phyloP scores from a whole-genome alignment of 2,113 vertebrate species.

The Anoura caudifer region DNA sequence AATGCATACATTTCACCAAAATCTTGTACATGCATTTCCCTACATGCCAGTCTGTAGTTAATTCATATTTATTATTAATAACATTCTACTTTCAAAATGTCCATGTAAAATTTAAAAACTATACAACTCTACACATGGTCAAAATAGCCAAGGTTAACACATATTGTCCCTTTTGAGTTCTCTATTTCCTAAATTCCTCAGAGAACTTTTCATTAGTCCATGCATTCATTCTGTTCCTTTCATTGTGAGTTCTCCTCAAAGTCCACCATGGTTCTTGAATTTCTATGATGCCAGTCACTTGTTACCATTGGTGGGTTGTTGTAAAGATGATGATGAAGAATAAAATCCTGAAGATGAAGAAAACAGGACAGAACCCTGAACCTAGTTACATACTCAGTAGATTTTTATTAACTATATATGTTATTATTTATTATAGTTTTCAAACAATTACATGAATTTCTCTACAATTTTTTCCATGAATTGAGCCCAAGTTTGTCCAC shows the following conservation, averaged over 20 bases:
- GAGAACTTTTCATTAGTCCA: not conserved
- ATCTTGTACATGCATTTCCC: not conserved
- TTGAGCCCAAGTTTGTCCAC: not conserved
- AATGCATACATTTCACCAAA: not conserved
- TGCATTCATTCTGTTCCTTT: not conserved
- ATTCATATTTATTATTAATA: not conserved
- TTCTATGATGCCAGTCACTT: not conserved
- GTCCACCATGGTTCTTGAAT: no score
- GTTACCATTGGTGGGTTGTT: rapidly evolving
- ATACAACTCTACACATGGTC: not conserved
- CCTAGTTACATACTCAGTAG: not conserved
- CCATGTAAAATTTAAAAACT: not conserved
- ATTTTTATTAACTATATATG: not conserved
- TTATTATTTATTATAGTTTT: not conserved
- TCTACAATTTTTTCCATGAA: not conserved
- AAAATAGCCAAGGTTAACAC: not conserved
- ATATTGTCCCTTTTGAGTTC: not conserved
- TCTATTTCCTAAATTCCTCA: not conserved
- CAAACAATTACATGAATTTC: not conserved
- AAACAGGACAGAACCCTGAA: not conserved
- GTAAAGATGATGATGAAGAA: not conserved
- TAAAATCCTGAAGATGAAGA: not conserved
- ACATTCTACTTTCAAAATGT: not conserved
- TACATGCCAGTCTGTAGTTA: not conserved
- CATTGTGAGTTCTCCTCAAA: not conserved